Percentiles rank a stretch among this genome's conserved stretches.
Evolutionary conservation across 2,797 vertebrate genomes (phyloP).

Genomic region (Odontamblyopus rebecca): DNA sequence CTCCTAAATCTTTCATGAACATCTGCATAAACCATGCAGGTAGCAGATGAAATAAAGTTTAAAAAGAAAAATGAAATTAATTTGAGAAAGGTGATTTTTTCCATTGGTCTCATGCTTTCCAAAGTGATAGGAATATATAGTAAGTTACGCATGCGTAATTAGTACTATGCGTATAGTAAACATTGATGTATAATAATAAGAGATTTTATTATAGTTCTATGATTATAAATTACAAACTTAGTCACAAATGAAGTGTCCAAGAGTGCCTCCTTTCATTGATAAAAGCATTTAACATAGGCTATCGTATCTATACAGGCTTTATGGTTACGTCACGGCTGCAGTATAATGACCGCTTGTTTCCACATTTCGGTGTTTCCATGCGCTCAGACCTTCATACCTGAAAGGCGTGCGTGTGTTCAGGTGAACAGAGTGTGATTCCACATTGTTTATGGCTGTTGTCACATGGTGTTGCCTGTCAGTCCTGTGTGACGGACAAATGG

Average conservation of each 20-base stretch:
- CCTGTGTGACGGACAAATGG: conserved; percentile 1
- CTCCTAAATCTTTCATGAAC: background rate
- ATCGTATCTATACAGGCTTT: background rate
- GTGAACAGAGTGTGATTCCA: background rate
- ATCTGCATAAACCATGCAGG: no score
- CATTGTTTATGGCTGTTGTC: conserved; percentile 18
- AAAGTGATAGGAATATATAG: no score
- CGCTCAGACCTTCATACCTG: background rate
- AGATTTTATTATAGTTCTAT: no score
- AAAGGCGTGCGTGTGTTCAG: no score
- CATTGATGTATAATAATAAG: no score
- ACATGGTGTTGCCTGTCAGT: background rate
- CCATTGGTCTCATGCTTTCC: no score
- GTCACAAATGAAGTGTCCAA: background rate
- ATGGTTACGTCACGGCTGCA: background rate
- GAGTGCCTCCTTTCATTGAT: background rate
- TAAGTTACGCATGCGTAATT: background rate
- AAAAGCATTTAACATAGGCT: background rate
- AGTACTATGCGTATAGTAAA: background rate
- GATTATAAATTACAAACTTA: background rate
- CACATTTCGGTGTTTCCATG: conserved; percentile 22
- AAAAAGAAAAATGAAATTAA: background rate
- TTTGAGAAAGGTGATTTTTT: background rate
- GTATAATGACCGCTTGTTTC: background rate
- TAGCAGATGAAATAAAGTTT: no score